Base-by-base conservation (phyloP, 2,113 vertebrate genomes). In the Pardalotus punctatus region DNA sequence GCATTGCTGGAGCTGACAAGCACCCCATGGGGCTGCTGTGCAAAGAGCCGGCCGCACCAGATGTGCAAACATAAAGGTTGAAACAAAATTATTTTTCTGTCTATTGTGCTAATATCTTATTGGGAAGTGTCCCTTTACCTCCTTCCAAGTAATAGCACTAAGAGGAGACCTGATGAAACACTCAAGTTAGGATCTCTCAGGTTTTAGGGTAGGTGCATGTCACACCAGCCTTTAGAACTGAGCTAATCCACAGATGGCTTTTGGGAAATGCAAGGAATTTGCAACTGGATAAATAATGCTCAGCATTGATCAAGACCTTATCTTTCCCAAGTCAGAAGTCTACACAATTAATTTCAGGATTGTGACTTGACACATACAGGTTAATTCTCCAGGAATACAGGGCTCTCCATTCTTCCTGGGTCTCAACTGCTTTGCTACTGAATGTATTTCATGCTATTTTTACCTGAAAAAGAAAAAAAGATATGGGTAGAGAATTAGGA, bases 371-470 rank as follows among this genome's bases (percentile, higher is more conserved):
- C 43, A 86, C 6, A 0, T 90, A 50, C 81, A 86, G 43, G 64
- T 91, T 85, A 89, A 84, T 95, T 58, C 85, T 65, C 79, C 71
- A 66, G 93, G 96, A 84, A 86, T 72, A 95, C 93, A 93, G 96
- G 78, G 87, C 91, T 91, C 64, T 92, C 92, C 38, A 38, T 66
- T 51, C 70, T 73, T 85, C 83, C 88, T 81, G 51, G 67, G 82
- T 84, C 92, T 31, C 56, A 80, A 67, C 35, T 72, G 77, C 92
- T 88, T 93, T 93, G 81, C 82, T 83, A 66, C 74, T 95, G 92
- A 93, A 87, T 88, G 77, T 96, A 95, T 93, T 96, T 95, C 93
- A 81, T 76, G 89, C 77, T 88, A 62, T 91, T 94, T 96, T 95
- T 94, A 97, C 85, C 93, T 73, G 62, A 80, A 72, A 93, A 93